Conservation (phyloP, 2,888 invertebrate species). For the Loripinus fragilis region DNA sequence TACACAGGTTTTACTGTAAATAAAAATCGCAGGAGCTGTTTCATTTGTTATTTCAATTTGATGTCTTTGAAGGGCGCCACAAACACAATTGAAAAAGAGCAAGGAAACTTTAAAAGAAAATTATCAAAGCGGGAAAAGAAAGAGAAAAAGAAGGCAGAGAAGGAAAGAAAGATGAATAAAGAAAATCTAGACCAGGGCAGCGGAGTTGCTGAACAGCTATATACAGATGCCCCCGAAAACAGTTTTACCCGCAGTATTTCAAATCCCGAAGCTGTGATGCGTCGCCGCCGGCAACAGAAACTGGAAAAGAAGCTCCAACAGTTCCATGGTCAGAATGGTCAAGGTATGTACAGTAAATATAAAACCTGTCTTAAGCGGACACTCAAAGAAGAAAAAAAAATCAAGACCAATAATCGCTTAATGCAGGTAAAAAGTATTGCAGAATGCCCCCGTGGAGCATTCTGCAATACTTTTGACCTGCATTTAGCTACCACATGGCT, state of each 20-base stretch:
- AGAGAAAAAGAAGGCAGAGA: slow-evolving; percentile 93
- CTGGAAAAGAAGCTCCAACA: slow-evolving; percentile 98
- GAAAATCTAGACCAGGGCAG: slow-evolving; percentile 67
- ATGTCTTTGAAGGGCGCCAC: slow-evolving; percentile 49
- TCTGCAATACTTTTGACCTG: no score
- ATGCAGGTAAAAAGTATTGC: no score
- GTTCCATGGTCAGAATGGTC: slow-evolving; percentile 96
- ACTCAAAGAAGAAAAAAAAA: no score
- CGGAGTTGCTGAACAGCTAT: slow-evolving; percentile 81
- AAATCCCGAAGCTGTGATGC: slow-evolving; percentile 99
- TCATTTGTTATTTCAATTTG: no score
- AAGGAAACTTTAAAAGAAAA: slow-evolving; percentile 88
- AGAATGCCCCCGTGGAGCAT: no score
- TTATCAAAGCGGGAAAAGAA: slow-evolving; percentile 99
- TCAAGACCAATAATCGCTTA: no score
- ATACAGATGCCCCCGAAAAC: slow-evolving; percentile 95
- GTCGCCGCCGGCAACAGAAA: slow-evolving; percentile 97
- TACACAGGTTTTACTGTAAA: no score
- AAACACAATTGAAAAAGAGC: slow-evolving; percentile 56
- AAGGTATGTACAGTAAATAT: no score
- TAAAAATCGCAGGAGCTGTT: no score
- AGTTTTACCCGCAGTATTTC: slow-evolving; percentile 99
- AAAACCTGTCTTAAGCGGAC: no score
- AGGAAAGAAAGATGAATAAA: slow-evolving; percentile 75
- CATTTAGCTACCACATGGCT: no score